A percentile compares a stretch with the other conserved stretches of the same genome.
Conservation (phyloP, 2,113 vertebrate genomes). For the Cranoglanis bouderius region DNA sequence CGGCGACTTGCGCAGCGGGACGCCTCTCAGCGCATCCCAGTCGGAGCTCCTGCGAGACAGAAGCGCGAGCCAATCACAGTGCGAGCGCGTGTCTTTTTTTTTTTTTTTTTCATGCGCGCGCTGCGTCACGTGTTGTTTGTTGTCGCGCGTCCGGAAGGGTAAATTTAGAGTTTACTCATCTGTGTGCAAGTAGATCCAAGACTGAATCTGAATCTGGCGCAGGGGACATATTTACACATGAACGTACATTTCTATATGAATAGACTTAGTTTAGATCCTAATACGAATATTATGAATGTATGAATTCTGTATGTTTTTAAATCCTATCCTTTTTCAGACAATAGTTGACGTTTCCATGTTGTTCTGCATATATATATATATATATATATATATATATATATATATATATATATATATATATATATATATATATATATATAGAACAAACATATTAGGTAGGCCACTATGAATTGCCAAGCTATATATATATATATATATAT, state of each 20-base stretch:
- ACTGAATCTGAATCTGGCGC: background rate
- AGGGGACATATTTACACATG: background rate
- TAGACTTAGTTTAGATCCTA: background rate
- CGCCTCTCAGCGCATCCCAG: constrained; percentile 35
- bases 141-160: constrained; percentile 43
- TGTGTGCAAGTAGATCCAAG: background rate
- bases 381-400: too few relatives aligned
- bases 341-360: background rate
- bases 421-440: too few relatives aligned
- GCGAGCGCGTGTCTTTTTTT: constrained; percentile 18
- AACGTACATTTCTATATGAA: background rate
- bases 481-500: too few relatives aligned
- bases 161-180: constrained; percentile 23
- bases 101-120: constrained; percentile 37
- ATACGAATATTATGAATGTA: background rate
- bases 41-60: constrained; percentile 11
- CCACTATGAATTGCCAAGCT: too few relatives aligned
- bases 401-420: too few relatives aligned
- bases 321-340: background rate
- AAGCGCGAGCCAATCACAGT: constrained; percentile 25
- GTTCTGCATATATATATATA: background rate
- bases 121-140: constrained; percentile 70
- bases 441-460: too few relatives aligned
- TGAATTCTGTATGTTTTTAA: background rate
- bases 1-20: constrained; percentile 27